These are phyloP conservation scores for Chondrilla cf. caribensis DNA, from an alignment of 37 sponge, comb jelly and placozoan genomes.

Conservation along the genomic window DNA sequence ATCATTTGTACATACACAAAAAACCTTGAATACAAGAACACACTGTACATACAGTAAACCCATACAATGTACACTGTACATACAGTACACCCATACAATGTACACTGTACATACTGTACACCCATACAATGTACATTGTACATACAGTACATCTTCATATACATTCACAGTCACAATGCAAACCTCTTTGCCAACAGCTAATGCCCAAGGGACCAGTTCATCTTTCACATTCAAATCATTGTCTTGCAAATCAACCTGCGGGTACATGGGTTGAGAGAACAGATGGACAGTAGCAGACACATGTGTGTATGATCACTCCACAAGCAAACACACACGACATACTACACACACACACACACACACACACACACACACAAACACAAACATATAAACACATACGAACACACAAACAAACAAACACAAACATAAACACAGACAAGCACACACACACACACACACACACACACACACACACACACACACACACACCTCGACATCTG, in stretches of 20 bases:
- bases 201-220: constrained; percentile 57
- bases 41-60: too few species aligned
- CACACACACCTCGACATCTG: constrained; percentile 28
- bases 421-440: neutral
- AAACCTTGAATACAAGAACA: neutral
- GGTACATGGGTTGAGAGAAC: neutral
- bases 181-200: constrained; percentile 33
- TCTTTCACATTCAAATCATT: constrained; percentile 34
- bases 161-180: too few species aligned
- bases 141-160: too few species aligned
- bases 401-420: neutral
- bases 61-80: too few species aligned
- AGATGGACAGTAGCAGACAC: neutral
- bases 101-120: too few species aligned
- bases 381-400: neutral
- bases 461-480: neutral
- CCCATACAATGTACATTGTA: too few species aligned
- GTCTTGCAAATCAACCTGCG: constrained; percentile 51
- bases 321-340: neutral
- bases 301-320: neutral
- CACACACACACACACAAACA: neutral
- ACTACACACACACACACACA: neutral
- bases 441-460: neutral
- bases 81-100: too few species aligned
- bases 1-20: neutral